Conservation (phyloP, 2,888 invertebrate species). For the Zygogramma bicolorata region DNA sequence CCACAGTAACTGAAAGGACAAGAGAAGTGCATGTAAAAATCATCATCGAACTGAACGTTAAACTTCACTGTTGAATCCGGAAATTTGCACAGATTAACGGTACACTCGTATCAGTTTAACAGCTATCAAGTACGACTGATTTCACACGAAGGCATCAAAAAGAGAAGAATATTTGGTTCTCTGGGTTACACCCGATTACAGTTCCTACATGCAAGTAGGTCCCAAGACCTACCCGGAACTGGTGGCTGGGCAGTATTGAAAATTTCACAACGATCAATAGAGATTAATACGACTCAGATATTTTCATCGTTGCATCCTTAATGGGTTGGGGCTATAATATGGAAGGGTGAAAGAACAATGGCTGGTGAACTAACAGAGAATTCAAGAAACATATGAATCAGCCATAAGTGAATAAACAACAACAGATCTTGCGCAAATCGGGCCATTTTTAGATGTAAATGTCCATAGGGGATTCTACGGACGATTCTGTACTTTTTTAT, state of each 20-base stretch:
- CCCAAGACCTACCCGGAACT: neutral
- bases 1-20: neutral
- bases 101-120: constrained; percentile 47
- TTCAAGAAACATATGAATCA: neutral
- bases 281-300: neutral
- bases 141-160: constrained; percentile 52
- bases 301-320: constrained; percentile 15
- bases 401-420: too few relatives aligned
- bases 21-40: neutral
- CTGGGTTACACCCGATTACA: neutral
- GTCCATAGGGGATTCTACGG: too few relatives aligned
- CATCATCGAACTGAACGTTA: neutral
- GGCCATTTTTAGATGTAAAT: too few relatives aligned
- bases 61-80: neutral
- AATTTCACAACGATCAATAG: neutral
- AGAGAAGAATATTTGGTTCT: constrained; percentile 36
- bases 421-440: too few relatives aligned
- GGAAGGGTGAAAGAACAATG: neutral
- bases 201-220: neutral
- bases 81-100: constrained; percentile 34
- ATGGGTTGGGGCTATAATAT: constrained; percentile 23
- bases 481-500: too few relatives aligned
- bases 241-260: constrained; percentile 6
- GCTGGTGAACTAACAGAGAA: neutral
- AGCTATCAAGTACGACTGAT: constrained; percentile 52